A percentile compares a stretch with the other conserved stretches of the same genome.
Evolutionary conservation across 2,888 invertebrate species (phyloP).

Genomic region (Drosophila limbata): DNA sequence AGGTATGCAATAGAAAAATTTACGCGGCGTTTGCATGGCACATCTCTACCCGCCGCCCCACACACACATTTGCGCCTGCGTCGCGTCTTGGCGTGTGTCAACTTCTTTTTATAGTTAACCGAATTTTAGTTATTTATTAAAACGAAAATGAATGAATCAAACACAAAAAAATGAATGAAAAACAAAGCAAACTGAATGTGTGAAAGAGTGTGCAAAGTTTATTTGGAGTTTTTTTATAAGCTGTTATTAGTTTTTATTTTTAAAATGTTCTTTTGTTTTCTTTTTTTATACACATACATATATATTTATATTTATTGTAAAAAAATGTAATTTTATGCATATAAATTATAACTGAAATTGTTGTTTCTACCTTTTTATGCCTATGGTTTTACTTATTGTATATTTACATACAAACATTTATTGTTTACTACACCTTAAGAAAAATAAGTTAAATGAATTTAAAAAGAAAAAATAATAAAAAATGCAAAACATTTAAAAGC

Average conservation of each 20-base stretch:
- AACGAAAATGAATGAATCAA: constrained; percentile 28
- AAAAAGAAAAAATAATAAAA: constrained; percentile 49
- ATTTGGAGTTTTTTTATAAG: constrained; percentile 54
- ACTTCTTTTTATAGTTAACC: constrained; percentile 60
- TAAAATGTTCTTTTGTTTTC: constrained; percentile 22
- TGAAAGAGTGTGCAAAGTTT: constrained; percentile 25
- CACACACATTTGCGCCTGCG: constrained; percentile 61
- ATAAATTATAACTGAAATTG: constrained; percentile 65
- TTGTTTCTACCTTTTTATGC: constrained; percentile 66
- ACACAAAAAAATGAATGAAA: constrained; percentile 26
- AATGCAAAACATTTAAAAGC: constrained; percentile 25
- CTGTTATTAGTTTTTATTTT: constrained; percentile 53
- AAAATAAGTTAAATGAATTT: constrained; percentile 73
- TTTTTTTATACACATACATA: constrained; percentile 18
- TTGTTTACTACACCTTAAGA: constrained; percentile 75
- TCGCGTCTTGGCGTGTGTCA: constrained; percentile 37
- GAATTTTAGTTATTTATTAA: constrained; percentile 73
- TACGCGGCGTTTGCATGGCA: constrained; percentile 19
- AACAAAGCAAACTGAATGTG: constrained; percentile 28
- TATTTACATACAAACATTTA: constrained; percentile 48
- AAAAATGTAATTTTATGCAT: constrained; percentile 65
- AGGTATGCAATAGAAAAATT: constrained; percentile 44
- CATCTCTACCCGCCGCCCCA: not conserved
- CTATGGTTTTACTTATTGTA: constrained; percentile 58
- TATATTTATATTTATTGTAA: constrained; percentile 66